A percentile compares a stretch with the other conserved stretches of the same genome.
Conservation (phyloP, 2,888 invertebrate genomes). For the Andrena camellia region DNA sequence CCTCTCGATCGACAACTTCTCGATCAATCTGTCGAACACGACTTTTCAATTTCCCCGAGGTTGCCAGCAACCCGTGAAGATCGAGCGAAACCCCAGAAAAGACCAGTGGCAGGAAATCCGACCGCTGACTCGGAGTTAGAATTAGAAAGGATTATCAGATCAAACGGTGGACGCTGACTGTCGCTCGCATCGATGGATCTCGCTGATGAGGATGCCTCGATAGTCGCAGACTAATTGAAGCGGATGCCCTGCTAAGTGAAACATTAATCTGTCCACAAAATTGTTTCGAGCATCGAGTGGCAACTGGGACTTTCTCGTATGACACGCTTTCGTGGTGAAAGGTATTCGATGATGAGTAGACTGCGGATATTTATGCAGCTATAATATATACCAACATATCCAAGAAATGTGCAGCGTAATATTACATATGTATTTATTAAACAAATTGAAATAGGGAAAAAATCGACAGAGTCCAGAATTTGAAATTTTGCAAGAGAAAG, state of each 20-base stretch:
- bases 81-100: slow-evolving; percentile 24
- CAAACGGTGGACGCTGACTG: slow-evolving; percentile 53
- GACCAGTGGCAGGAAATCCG: slow-evolving; percentile 30
- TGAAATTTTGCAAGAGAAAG: too few species aligned
- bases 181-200: slow-evolving; percentile 21
- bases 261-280: slow-evolving; percentile 2
- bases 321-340: too few species aligned
- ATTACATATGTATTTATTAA: too few species aligned
- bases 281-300: background rate
- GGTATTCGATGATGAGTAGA: too few species aligned
- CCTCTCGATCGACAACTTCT: slow-evolving; percentile 23
- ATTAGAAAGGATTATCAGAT: slow-evolving; percentile 61
- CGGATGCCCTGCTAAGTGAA: slow-evolving; percentile 12
- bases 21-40: slow-evolving; percentile 58
- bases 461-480: too few species aligned
- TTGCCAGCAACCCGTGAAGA: slow-evolving; percentile 19
- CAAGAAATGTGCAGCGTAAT: too few species aligned
- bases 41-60: slow-evolving; percentile 54
- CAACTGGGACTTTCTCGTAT: background rate
- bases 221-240: slow-evolving; percentile 21
- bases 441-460: too few species aligned
- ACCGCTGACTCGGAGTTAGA: slow-evolving; percentile 42
- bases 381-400: too few species aligned
- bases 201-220: slow-evolving; percentile 8
- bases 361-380: too few species aligned